Percentiles rank a stretch among this genome's conserved stretches.
Conservation (phyloP, 2,113 vertebrate genomes). For the Engraulis encrasicolus region DNA sequence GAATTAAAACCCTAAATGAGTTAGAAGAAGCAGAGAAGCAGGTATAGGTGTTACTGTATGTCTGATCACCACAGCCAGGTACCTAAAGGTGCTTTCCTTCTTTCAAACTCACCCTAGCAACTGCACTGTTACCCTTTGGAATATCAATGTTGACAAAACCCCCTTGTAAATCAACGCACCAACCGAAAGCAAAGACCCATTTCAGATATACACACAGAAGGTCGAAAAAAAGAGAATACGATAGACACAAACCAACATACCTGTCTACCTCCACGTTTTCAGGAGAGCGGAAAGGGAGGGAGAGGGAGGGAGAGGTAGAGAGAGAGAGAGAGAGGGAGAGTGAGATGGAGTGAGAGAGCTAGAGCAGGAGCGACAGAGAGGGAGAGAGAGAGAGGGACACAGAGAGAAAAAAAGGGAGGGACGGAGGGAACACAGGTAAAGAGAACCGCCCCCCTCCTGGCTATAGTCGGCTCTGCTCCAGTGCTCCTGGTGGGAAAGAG, state of each 20-base stretch:
- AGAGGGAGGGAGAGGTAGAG: neutral
- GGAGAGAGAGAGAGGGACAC: too few species aligned
- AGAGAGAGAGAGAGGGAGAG: neutral
- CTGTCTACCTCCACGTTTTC: slow-evolving; percentile 11
- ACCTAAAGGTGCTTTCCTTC: neutral
- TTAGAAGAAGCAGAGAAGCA: neutral
- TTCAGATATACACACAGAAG: neutral
- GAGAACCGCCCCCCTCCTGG: neutral
- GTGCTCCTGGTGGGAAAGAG: slow-evolving; percentile 46
- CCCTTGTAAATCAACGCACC: neutral
- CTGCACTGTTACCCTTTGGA: neutral
- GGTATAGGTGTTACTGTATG: neutral
- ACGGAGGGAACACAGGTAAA: neutral
- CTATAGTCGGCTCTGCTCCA: neutral
- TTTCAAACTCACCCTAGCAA: neutral
- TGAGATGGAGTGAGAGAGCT: too few species aligned
- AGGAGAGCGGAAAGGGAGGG: neutral
- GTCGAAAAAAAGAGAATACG: neutral
- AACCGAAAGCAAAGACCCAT: neutral
- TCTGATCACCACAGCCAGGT: neutral
- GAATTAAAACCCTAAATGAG: neutral
- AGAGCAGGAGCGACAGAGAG: slow-evolving; percentile 12
- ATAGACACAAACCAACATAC: neutral
- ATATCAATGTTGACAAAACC: neutral
- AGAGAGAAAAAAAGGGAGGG: slow-evolving; percentile 10